Evolutionary conservation across 2,797 vertebrate genomes (phyloP), one percentile per base, ranked within the genome.

Genomic region (Neosalanx taihuensis): DNA sequence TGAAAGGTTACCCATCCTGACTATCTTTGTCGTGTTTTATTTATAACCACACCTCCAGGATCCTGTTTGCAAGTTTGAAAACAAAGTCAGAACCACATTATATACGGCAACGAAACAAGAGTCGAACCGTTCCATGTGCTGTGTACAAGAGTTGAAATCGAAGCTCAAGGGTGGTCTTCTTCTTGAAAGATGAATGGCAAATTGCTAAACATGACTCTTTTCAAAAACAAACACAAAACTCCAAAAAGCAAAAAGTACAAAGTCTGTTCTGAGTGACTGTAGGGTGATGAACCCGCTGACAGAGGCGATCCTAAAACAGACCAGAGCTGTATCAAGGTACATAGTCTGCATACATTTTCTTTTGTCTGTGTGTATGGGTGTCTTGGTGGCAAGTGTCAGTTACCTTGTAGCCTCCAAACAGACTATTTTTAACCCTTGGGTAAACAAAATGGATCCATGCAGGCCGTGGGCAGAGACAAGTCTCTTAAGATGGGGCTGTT

Each of bases 401-500:
- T 72, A 79, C 76, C 78, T 74, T 76, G 64, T 29, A 74, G 71
- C 72, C 66, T 77, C 73, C 62, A 30, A 62, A 15, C 51, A 37
- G 31, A 59, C 68, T 72, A 83, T 90, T 89, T 91, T 87, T 83
- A 87, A 87, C 77, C 76, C 67, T 37, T 17, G 70, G 64, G 71
- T 84, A 87, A 84, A 87, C 80, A 87, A 84, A 85, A 84, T 68
- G 73, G 83, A 85, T 82, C 78, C 74, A 66, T 70, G 77, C 37
- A 26, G 72, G 72, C 49, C 68, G 46, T 30, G 64, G n/a, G 56
- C 70, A 29, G 4, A 23, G 5, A 72, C 67, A 64, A 66, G 62
- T 82, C 49, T 63, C 64, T 74, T 65, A 20, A 72, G 58, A 67
- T 62, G 29, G 64, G 29, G 72, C 76, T 79, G 76, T 72, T 64